A percentile compares a stretch with the other conserved stretches of the same genome.
Conservation (phyloP, 2,888 invertebrate genomes). For the Branchipolynoe longqiensis region DNA sequence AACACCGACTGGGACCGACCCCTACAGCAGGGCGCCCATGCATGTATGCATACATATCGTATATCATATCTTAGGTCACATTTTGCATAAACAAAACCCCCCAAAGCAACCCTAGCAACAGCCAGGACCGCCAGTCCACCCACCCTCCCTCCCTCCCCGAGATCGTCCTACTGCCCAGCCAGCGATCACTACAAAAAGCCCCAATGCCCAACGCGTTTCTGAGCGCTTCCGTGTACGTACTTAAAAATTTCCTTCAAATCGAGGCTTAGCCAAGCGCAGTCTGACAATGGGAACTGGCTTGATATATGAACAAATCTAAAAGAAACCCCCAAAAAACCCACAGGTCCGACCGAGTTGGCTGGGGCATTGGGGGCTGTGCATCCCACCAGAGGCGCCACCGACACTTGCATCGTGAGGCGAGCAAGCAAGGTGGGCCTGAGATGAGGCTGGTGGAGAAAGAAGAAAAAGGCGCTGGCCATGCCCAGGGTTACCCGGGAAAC, state of each 20-base stretch:
- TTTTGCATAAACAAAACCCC: conserved; percentile 54
- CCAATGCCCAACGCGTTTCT: no score
- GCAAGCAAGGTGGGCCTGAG: no score
- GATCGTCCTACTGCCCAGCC: no score
- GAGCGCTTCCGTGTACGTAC: no score
- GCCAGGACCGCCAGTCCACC: neutral
- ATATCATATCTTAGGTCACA: no score
- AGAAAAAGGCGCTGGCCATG: neutral
- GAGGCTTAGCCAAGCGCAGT: conserved; percentile 27
- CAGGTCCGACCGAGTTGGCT: neutral
- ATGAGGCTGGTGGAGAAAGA: conserved; percentile 5
- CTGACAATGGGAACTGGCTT: conserved; percentile 44
- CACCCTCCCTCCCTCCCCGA: no score
- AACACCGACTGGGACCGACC: conserved; percentile 13
- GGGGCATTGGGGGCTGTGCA: no score
- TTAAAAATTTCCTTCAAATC: no score
- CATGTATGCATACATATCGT: neutral
- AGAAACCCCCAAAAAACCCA: neutral
- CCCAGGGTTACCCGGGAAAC: conserved; percentile 17
- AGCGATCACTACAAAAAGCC: no score
- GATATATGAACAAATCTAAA: no score
- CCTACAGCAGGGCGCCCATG: neutral
- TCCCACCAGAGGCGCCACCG: no score
- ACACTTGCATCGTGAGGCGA: no score
- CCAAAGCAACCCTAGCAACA: conserved; percentile 42